Evolutionary conservation across 2,113 vertebrate genomes (phyloP), one percentile per base, ranked within the genome.

Genomic region (Siniperca chuatsi): DNA sequence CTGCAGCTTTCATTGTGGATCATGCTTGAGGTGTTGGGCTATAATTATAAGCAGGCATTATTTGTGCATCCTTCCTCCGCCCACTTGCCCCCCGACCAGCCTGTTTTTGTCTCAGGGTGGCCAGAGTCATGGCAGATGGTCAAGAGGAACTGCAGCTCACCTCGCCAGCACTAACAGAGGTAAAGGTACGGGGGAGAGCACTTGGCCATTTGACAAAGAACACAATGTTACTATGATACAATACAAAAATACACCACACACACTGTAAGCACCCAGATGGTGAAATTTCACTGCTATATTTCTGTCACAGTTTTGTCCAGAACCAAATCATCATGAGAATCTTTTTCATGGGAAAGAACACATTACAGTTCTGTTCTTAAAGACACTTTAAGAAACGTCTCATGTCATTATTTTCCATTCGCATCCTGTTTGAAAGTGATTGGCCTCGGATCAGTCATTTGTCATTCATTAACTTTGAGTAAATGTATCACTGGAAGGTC

Each of bases 51-150:
- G 60, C 75, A 81, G 84, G 67, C 52, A 82, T 87, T 29, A 87
- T 91, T 84, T 94, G 88, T 91, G 76, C 90, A 92, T 92, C 89
- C 86, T 86, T 85, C 87, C 77, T 90, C 87, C 79, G 20, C 89
- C 91, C 90, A 88, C 92, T 81, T 42, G 52, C 89, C 82, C 82
- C 62, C 35, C n/a, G 44, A 29, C 52, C 81, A 9, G 79, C 80
- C 88, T 87, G 89, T 92, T 90, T 81, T 87, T 91, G 94, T 94
- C 88, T 92, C 79, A 57, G 94, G 90, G 87, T 87, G 93, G 88
- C 78, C 76, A 21, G 90, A 87, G 89, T 79, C 33, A 71, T 84
- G 94, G 90, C 95, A 95, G 94, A 95, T 95, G 95, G 95, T 93
- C 85, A 89, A 87, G 85, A 92, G 92, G 93, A 94, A 90, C 89